Conservation (phyloP, 2,113 vertebrate genomes). For the Theristicus caerulescens region DNA sequence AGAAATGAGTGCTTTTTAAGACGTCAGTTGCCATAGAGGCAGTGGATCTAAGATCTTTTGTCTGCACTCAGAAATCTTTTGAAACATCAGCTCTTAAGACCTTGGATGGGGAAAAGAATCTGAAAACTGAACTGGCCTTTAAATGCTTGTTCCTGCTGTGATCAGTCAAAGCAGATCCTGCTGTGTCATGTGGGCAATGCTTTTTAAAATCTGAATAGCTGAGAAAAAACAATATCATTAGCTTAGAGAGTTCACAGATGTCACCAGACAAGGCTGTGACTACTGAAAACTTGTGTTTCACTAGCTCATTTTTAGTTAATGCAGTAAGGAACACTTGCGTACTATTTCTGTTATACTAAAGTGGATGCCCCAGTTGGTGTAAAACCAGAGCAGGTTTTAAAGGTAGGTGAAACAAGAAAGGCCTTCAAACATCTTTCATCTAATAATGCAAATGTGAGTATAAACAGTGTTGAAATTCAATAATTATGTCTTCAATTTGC, state of each 20-base stretch:
- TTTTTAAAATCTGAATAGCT: slow-evolving; percentile 35
- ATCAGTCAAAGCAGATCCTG: neutral
- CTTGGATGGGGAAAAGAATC: neutral
- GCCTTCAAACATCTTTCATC: neutral
- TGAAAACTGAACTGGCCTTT: neutral
- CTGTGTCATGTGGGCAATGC: slow-evolving; percentile 11
- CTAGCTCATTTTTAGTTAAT: neutral
- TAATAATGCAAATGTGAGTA: neutral
- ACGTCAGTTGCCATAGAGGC: slow-evolving; percentile 52
- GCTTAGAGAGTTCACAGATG: neutral
- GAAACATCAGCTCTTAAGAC: neutral
- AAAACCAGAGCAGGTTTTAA: neutral
- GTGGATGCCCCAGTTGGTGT: neutral
- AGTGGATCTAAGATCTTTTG: slow-evolving; percentile 18
- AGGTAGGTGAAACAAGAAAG: neutral
- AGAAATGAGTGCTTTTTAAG: slow-evolving; percentile 61
- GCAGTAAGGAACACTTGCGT: neutral
- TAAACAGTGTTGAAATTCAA: neutral
- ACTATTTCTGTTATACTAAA: neutral
- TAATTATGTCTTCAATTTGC: neutral
- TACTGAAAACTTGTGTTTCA: neutral
- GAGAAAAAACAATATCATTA: slow-evolving; percentile 12
- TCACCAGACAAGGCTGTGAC: neutral
- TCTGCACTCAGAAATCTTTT: neutral
- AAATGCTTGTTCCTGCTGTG: neutral